Evolutionary conservation across 2,888 invertebrate species (phyloP), one percentile per base, ranked within the genome.

Genomic region (Eudasyphora cyanicolor): DNA sequence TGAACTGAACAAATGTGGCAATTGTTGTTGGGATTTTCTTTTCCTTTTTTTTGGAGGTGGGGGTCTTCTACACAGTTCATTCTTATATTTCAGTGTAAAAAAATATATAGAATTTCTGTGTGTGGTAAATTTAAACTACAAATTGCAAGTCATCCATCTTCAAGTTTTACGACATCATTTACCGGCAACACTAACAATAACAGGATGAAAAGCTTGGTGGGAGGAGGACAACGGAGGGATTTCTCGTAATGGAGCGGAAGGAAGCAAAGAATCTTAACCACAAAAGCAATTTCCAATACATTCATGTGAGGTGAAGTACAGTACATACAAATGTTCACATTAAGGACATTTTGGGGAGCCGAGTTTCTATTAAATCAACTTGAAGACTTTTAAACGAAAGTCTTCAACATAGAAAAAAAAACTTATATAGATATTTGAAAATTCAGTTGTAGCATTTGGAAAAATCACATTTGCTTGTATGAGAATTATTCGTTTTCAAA

Each of bases 281-380:
- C 78, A 76, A 78, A 82, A 78, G 75, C 78, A 82, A 79, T 82
- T 82, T 78, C 51, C 67, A 77, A 82, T 77, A 77, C 35, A 60
- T 32, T 75, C 57, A n/a, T n/a, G n/a, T n/a, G n/a, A n/a, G n/a
- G n/a, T n/a, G n/a, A n/a, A n/a, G n/a, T n/a, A n/a, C n/a, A n/a
- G n/a, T n/a, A n/a, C n/a, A n/a, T n/a, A n/a, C n/a, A n/a, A n/a
- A n/a, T n/a, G n/a, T n/a, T n/a, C n/a, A n/a, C n/a, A n/a, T n/a
- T n/a, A n/a, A n/a, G n/a, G n/a, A n/a, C n/a, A n/a, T n/a, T n/a
- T n/a, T n/a, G n/a, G n/a, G n/a, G n/a, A n/a, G n/a, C n/a, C n/a
- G n/a, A n/a, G n/a, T n/a, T n/a, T n/a, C n/a, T n/a, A n/a, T n/a
- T n/a, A n/a, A n/a, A n/a, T n/a, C n/a, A n/a, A n/a, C n/a, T n/a